These are phyloP conservation scores for Himalopsyche tibetana DNA, from an alignment of 2,888 invertebrate genomes.

Conservation along the genomic window DNA sequence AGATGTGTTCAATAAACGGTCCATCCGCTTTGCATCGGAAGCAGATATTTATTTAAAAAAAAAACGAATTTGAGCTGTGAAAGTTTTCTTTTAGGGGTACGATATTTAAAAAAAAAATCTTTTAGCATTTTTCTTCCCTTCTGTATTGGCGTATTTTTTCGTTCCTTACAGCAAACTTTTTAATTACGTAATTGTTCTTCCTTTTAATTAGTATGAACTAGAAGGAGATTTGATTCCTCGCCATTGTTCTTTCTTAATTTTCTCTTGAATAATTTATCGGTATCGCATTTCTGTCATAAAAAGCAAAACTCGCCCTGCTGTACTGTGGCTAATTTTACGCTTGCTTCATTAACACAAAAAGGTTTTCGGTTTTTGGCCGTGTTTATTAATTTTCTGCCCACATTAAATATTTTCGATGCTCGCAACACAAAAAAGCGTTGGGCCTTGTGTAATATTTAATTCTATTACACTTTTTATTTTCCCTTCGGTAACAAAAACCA, in stretches of 20 bases:
- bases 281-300: constrained; percentile 34
- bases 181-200: constrained; percentile 30
- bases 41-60: too few species aligned
- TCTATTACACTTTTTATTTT: neutral
- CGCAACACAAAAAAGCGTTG: neutral
- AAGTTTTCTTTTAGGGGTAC: too few species aligned
- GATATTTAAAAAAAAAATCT: neutral
- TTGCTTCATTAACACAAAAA: constrained; percentile 23
- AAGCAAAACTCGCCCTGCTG: neutral
- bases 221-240: constrained; percentile 13
- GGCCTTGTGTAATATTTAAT: neutral
- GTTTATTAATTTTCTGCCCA: neutral
- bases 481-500: neutral
- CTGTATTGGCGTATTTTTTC: neutral
- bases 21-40: too few species aligned
- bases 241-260: neutral
- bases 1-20: too few species aligned
- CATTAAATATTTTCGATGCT: neutral
- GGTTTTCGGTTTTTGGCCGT: constrained; percentile 17
- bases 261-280: constrained; percentile 10
- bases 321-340: constrained; percentile 2
- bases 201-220: neutral
- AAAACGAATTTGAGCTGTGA: too few species aligned
- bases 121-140: neutral
- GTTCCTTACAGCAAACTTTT: neutral